These are phyloP conservation scores for Podilymbus podiceps DNA, from an alignment of 2,113 vertebrate species.

Conservation along the genomic window DNA sequence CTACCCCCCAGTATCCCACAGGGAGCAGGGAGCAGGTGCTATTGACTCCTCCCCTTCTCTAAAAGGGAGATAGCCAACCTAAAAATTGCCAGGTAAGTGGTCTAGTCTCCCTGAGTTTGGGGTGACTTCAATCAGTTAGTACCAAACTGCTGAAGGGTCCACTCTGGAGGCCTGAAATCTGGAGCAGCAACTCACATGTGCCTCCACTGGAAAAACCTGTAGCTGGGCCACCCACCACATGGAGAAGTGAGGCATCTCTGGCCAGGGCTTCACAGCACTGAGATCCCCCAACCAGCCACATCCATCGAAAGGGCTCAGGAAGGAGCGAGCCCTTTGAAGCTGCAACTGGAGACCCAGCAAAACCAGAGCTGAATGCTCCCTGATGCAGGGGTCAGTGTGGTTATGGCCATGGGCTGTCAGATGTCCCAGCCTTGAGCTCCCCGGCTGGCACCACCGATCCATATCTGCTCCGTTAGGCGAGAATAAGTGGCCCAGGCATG, in stretches of 20 bases:
- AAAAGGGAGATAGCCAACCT: not conserved
- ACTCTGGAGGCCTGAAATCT: not conserved
- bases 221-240: not conserved
- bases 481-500: not conserved
- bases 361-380: not conserved
- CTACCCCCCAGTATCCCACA: not conserved
- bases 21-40: not conserved
- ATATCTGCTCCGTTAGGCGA: not conserved
- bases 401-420: not conserved
- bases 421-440: too few species aligned
- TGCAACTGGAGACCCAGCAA: not conserved
- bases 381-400: not conserved
- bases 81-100: not conserved
- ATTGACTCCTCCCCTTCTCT: not conserved
- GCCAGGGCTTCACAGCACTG: fast-evolving
- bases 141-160: not conserved
- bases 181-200: fast-evolving
- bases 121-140: not conserved
- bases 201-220: not conserved
- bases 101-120: not conserved
- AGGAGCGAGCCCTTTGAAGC: not conserved
- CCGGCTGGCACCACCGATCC: not conserved
- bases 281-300: not conserved
- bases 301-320: not conserved
- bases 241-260: not conserved